phyloP scores from a whole-genome alignment of 2,797 vertebrate species.

The Galago senegalensis region DNA sequence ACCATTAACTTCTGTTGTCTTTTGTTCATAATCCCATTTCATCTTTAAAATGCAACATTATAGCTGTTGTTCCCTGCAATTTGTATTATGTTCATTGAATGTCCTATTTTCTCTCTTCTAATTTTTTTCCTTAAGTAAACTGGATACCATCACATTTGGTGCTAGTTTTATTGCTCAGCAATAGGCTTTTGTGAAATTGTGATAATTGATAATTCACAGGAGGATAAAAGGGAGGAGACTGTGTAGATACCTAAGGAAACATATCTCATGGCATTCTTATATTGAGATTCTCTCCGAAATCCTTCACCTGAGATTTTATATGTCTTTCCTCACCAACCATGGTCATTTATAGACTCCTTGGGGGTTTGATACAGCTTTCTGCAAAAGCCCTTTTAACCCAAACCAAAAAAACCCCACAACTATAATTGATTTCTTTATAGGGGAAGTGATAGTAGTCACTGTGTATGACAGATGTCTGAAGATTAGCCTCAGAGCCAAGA shows the following conservation, averaged over 20 bases:
- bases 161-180: conserved; percentile 56
- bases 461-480: conserved; percentile 15
- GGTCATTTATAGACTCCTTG: conserved; percentile 41
- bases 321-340: conserved; percentile 34
- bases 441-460: not conserved
- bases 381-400: conserved; percentile 30
- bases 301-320: conserved; percentile 37
- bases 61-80: conserved; percentile 50
- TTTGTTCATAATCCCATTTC: conserved; percentile 67
- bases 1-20: conserved; percentile 59
- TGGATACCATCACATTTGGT: conserved; percentile 57
- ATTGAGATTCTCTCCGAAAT: conserved; percentile 39
- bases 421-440: conserved; percentile 21
- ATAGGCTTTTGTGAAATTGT: conserved; percentile 36
- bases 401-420: not conserved
- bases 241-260: conserved; percentile 32
- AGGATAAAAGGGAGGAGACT: not conserved
- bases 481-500: not conserved
- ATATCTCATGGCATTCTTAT: not conserved
- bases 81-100: conserved; percentile 63
- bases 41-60: conserved; percentile 60
- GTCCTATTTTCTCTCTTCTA: conserved; percentile 24
- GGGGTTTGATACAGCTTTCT: conserved; percentile 37
- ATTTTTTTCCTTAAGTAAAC: conserved; percentile 44
- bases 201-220: conserved; percentile 23